phyloP scores from a whole-genome alignment of 2,888 invertebrate species.

The Metellina segmentata region DNA sequence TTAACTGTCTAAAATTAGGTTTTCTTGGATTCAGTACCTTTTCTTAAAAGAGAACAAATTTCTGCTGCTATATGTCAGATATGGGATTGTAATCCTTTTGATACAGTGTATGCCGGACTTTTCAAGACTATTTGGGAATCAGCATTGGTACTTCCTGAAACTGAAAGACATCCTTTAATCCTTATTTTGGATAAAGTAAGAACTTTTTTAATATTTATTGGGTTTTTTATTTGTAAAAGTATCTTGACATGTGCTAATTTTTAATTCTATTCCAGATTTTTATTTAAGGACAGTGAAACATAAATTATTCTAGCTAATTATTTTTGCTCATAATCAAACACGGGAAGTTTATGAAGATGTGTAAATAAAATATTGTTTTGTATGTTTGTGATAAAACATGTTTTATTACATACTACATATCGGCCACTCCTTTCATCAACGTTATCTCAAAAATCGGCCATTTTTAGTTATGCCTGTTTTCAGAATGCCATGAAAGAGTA shows the following conservation, averaged over 20 bases:
- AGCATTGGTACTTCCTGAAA: slow-evolving; percentile 18
- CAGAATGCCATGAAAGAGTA: too few relatives aligned
- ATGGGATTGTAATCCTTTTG: slow-evolving; percentile 53
- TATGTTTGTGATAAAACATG: too few relatives aligned
- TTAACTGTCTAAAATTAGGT: slow-evolving; percentile 16
- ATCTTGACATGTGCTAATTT: not conserved
- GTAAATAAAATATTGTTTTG: too few relatives aligned
- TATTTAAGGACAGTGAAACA: too few relatives aligned
- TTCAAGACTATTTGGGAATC: slow-evolving; percentile 20
- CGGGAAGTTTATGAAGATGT: too few relatives aligned
- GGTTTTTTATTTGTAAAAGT: not conserved
- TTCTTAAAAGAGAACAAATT: slow-evolving; percentile 48
- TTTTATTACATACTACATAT: too few relatives aligned
- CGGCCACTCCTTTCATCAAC: too few relatives aligned
- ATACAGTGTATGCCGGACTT: slow-evolving; percentile 31
- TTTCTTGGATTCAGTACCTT: slow-evolving; percentile 59
- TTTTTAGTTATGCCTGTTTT: too few relatives aligned
- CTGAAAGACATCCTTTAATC: slow-evolving; percentile 78
- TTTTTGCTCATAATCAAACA: too few relatives aligned
- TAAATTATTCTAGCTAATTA: too few relatives aligned
- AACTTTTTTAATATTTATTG: not conserved
- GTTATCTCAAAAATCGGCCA: too few relatives aligned
- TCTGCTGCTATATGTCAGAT: slow-evolving; percentile 52
- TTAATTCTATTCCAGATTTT: too few relatives aligned
- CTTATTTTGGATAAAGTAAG: slow-evolving; percentile 78